Conservation (phyloP, 2,888 invertebrate species). For the Harpalus rufipes region DNA sequence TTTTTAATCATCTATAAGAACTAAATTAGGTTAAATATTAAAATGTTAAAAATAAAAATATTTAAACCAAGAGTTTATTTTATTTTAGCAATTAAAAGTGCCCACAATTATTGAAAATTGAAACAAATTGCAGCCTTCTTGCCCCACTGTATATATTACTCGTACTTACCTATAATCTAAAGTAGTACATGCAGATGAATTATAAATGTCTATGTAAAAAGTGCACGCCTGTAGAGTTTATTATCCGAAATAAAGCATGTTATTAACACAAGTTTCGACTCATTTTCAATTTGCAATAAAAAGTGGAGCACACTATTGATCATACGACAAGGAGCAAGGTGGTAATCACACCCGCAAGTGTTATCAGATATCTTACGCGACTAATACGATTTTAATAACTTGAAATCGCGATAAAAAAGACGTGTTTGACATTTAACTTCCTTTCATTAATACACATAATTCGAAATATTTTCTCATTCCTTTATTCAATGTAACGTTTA, state of each 20-base stretch:
- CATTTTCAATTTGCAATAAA: slow-evolving; percentile 50
- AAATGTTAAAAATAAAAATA: too few species aligned
- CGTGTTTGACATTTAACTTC: slow-evolving; percentile 20
- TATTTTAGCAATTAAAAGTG: too few species aligned
- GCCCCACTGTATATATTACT: slow-evolving; percentile 33
- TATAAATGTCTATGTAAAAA: slow-evolving; percentile 56
- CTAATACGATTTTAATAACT: slow-evolving; percentile 60
- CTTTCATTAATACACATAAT: slow-evolving; percentile 24
- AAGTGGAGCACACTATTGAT: slow-evolving; percentile 33
- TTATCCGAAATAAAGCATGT: slow-evolving; percentile 58
- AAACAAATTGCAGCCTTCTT: slow-evolving; percentile 16
- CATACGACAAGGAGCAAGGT: slow-evolving; percentile 19
- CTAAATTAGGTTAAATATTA: too few species aligned
- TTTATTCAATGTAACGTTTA: slow-evolving; percentile 51
- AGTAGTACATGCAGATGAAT: slow-evolving; percentile 5
- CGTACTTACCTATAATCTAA: slow-evolving; percentile 34
- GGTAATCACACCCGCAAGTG: slow-evolving; percentile 29
- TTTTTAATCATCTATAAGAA: too few species aligned
- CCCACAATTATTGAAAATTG: background rate
- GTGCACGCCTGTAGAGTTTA: slow-evolving; percentile 45
- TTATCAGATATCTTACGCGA: slow-evolving; percentile 36
- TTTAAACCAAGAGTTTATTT: too few species aligned
- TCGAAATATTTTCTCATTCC: slow-evolving; percentile 31
- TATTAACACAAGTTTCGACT: slow-evolving; percentile 45
- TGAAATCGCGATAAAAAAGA: slow-evolving; percentile 31